Evolutionary conservation across 2,797 vertebrate species (phyloP), one percentile per base, ranked within the genome.

Genomic region (Anguilla pacifica): DNA sequence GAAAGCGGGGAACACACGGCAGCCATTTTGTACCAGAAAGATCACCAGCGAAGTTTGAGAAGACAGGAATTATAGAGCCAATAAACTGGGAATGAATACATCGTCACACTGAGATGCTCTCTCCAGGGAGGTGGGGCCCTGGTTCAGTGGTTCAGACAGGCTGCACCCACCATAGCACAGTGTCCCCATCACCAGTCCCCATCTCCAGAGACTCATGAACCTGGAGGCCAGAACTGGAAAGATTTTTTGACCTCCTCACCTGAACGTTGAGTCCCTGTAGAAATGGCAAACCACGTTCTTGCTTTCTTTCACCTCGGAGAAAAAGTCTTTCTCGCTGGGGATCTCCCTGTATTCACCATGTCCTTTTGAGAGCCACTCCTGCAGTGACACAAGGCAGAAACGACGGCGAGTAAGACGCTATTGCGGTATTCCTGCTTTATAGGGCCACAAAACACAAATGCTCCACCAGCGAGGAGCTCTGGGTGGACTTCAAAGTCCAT

Each of bases 221-320:
- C 79, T 43, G 25, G 4, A 74, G 39, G 6, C 11, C 51, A 51
- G 4, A 49, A 35, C 25, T 39, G 11, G 53, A 15, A 31, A 85
- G 13, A 1, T 22, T 49, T 59, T 25, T 61, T 39, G 17, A 70
- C 0, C 22, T 25, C 84, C 79, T 88, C 94, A 99, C 99, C 99
- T 99, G 95, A 98, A 97, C 0, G 98, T 97, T 57, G 98, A 96
- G 88, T 97, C 97, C 96, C 90, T 98, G 93, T 99, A 99, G 95
- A 99, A 99, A 94, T 99, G 99, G 91, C 98, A 99, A 93, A 99
- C 97, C n/a, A 98, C 98, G 1, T 97, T 98, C 95, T 97, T 98
- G 95, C 96, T 99, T 25, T 98, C 97, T 92, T 99, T 99, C 86
- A 98, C 98, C 94, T 99, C 98, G 10, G 96, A 91, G 90, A 99